Base-by-base conservation (phyloP, 2,888 invertebrate genomes). In the Eristalinus aeneus region DNA sequence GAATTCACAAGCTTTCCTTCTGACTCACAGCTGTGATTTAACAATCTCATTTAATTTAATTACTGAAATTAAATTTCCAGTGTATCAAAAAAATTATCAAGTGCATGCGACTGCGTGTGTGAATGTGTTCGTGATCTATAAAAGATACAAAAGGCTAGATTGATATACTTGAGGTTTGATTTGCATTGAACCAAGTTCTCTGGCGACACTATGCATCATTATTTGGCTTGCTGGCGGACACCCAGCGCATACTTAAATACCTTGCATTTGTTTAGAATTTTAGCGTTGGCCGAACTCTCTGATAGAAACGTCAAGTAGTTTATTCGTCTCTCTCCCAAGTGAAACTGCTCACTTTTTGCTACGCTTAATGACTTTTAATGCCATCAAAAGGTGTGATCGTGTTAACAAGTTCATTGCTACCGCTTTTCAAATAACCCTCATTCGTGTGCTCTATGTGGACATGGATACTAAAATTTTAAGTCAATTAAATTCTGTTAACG, bases 331-430 rank as follows among this genome's bases (percentile, higher is more conserved):
- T 46, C 46, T 46, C 16, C 56, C 11, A 56, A 56, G 56, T 56
- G 56, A 56, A 56, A 56, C 22, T 56, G 23, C 56, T 56, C 1
- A 27, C 11, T 23, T 23, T 46, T 56, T 22, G 56, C 56, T 63
- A 72, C 61, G 56, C 68, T 27, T 36, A 39, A 2, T 71, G 69
- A 71, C 69, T 71, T 73, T 63, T 23, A 73, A 56, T 73, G 34
- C 11, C 4, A 63, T 54, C 31, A 54, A 11, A 54, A 63, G 20
- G 53, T 64, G 54, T 36, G 64, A 56, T 39, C 64, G 56, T 22
- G 54, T 56, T 34, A 64, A 63, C 61, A 72, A 72, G 20, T 63
- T 53, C 61, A 72, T 53, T 53, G 32, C 22, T 32, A 34, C 11
- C 39, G 23, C 46, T 69, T 16, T 60, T 46, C 16, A 46, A 46